phyloP scores from a whole-genome alignment of 1,140 invertebrate genomes.

The Zaprionus capensis region DNA sequence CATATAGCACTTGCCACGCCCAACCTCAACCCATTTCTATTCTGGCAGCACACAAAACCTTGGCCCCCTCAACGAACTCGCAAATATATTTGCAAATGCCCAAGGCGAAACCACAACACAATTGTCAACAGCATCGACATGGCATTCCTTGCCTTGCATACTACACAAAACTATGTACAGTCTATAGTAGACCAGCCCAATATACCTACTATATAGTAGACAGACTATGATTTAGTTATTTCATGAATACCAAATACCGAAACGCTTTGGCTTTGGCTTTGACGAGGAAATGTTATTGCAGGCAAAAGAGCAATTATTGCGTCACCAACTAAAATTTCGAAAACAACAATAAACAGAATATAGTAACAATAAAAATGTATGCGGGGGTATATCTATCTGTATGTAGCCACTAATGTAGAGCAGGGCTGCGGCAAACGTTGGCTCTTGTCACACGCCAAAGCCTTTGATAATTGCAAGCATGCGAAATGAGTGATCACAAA shows the following conservation, averaged over 20 bases:
- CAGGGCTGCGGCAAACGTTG: slow-evolving; percentile 14
- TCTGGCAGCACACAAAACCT: slow-evolving; percentile 5
- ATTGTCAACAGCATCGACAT: slow-evolving; percentile 71
- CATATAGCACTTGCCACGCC: background rate
- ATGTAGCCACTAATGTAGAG: slow-evolving; percentile 21
- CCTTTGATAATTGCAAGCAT: slow-evolving; percentile 43
- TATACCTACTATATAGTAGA: slow-evolving; percentile 34
- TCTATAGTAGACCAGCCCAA: slow-evolving; percentile 17
- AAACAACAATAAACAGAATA: slow-evolving; percentile 39
- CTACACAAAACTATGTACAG: slow-evolving; percentile 3
- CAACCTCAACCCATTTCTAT: slow-evolving; percentile 8
- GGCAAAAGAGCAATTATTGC: slow-evolving; percentile 38
- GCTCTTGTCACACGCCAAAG: slow-evolving; percentile 41
- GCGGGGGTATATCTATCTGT: background rate
- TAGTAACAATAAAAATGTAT: slow-evolving; percentile 17
- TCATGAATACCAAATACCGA: slow-evolving; percentile 27
- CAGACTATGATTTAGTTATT: slow-evolving; percentile 23
- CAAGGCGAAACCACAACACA: slow-evolving; percentile 65
- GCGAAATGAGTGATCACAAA: slow-evolving; percentile 36
- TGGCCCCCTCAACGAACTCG: slow-evolving; percentile 2
- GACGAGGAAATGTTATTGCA: slow-evolving; percentile 55
- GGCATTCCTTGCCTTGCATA: slow-evolving; percentile 51
- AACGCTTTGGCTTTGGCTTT: slow-evolving; percentile 36
- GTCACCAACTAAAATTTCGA: slow-evolving; percentile 42
- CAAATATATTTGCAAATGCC: slow-evolving; percentile 26